Conservation (phyloP, 2,113 vertebrate species). For the Rhinopomastus cyanomelas region DNA sequence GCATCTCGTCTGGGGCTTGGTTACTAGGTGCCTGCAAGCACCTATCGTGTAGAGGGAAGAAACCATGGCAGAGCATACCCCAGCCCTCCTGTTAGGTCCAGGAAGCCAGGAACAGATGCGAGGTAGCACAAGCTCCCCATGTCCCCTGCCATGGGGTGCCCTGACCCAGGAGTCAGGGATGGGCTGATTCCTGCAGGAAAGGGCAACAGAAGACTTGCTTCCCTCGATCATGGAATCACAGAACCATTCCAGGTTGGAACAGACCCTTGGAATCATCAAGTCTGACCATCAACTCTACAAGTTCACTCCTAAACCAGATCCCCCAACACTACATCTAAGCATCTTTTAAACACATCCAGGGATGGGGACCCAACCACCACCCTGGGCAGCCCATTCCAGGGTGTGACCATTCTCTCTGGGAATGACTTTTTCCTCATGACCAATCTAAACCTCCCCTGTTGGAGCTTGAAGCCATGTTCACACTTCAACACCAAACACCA, state of each 20-base stretch:
- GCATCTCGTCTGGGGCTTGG: neutral
- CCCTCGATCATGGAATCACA: neutral
- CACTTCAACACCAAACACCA: neutral
- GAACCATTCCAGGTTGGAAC: too few relatives aligned
- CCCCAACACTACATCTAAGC: too few relatives aligned
- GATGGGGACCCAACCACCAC: too few relatives aligned
- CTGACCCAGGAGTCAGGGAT: neutral
- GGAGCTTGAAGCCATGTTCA: too few relatives aligned
- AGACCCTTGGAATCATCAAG: too few relatives aligned
- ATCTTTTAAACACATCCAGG: too few relatives aligned
- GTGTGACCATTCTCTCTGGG: too few relatives aligned
- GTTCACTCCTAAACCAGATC: too few relatives aligned
- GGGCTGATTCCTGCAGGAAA: neutral
- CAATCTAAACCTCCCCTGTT: too few relatives aligned
- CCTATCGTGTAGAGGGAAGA: neutral
- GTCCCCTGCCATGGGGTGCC: fast-evolving
- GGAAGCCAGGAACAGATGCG: neutral
- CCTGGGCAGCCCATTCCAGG: too few relatives aligned
- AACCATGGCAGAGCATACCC: neutral
- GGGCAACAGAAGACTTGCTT: neutral
- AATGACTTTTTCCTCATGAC: too few relatives aligned
- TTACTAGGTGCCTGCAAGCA: conserved; percentile 20
- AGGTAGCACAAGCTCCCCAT: fast-evolving
- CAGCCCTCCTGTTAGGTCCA: neutral
- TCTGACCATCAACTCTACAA: too few relatives aligned